Evolutionary conservation across 1,140 invertebrate species (phyloP).

Genomic region (Cydia strobilella): DNA sequence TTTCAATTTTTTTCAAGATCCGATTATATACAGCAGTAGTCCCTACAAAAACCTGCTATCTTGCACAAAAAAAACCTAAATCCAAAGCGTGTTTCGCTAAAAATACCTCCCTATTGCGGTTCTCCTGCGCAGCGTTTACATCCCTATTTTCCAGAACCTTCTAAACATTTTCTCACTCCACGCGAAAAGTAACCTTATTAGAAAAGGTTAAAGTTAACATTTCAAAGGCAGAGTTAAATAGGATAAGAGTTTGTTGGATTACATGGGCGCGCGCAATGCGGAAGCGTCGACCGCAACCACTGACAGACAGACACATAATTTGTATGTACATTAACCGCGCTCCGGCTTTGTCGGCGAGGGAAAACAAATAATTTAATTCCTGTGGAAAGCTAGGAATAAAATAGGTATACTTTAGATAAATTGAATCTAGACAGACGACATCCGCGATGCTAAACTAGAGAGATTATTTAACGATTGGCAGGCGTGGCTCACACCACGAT

Average conservation of each 20-base stretch:
- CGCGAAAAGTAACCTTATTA: background rate
- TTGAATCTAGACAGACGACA: background rate
- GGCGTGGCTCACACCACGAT: no score
- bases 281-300: constrained; percentile 29
- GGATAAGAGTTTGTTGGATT: background rate
- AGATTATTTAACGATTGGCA: no score
- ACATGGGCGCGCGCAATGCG: constrained; percentile 20
- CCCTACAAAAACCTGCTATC: background rate
- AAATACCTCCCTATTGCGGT: constrained; percentile 1
- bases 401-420: background rate
- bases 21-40: background rate
- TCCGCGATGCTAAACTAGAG: background rate
- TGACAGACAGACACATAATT: constrained; percentile 31
- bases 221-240: background rate
- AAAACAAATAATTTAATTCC: constrained; percentile 29
- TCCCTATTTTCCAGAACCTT: background rate
- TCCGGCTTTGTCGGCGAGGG: constrained; percentile 17
- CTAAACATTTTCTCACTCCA: background rate
- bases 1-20: background rate
- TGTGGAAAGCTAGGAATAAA: background rate
- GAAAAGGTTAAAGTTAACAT: background rate
- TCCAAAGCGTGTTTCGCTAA: background rate
- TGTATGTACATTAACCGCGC: constrained; percentile 30
- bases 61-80: background rate
- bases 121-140: background rate